Conservation (phyloP, 2,113 vertebrate species). For the Sceloporus undulatus region DNA sequence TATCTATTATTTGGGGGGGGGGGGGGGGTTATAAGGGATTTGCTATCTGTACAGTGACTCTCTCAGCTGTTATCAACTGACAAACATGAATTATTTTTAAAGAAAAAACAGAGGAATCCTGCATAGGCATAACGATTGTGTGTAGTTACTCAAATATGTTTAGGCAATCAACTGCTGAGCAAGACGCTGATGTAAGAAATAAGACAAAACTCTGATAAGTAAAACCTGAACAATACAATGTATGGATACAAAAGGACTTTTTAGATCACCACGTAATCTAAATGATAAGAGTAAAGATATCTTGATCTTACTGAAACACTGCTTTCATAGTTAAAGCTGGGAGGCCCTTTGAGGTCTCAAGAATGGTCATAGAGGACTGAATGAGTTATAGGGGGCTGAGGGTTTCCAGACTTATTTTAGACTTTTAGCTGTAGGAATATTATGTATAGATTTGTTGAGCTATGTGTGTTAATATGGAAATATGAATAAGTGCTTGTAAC, state of each 20-base stretch:
- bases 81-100: no score
- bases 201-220: neutral
- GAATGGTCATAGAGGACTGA: no score
- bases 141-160: neutral
- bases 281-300: neutral
- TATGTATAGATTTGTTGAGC: slow-evolving; percentile 9
- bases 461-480: slow-evolving; percentile 72
- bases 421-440: neutral
- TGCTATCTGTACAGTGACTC: no score
- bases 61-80: no score
- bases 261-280: neutral
- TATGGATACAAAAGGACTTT: neutral
- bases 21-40: no score
- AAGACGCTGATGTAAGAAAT: neutral
- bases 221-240: neutral
- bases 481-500: slow-evolving; percentile 68
- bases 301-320: neutral
- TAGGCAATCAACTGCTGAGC: neutral
- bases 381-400: neutral
- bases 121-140: neutral
- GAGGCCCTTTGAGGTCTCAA: no score
- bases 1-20: no score
- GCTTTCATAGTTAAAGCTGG: no score
- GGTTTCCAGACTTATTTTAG: neutral
- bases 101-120: no score